Evolutionary conservation across 2,888 invertebrate genomes (phyloP).

Genomic region (Agrotis ipsilon): DNA sequence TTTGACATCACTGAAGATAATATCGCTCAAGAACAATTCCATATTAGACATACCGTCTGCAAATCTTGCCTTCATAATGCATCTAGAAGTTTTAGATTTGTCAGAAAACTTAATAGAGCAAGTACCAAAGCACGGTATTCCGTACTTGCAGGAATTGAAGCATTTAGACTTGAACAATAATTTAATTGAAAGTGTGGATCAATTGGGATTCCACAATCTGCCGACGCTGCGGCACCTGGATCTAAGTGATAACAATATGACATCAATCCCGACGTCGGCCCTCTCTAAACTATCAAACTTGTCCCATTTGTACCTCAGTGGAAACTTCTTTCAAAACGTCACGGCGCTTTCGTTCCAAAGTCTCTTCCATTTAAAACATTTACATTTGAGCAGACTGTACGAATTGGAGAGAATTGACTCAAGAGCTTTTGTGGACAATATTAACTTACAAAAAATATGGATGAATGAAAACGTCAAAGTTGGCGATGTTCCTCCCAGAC

Average conservation of each 20-base stretch:
- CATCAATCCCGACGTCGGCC: constrained; percentile 94
- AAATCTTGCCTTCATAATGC: constrained; percentile 92
- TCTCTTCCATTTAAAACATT: constrained; percentile 94
- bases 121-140: constrained; percentile 94
- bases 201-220: constrained; percentile 94
- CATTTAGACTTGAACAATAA: constrained; percentile 94
- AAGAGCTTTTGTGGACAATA: constrained; percentile 96
- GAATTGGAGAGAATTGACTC: constrained; percentile 93
- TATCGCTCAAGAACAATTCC: constrained; percentile 95
- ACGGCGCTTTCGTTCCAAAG: constrained; percentile 96
- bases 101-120: constrained; percentile 95
- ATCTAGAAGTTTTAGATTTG: constrained; percentile 94
- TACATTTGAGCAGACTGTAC: constrained; percentile 94
- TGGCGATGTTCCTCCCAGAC: constrained; percentile 94
- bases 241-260: constrained; percentile 96
- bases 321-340: constrained; percentile 94
- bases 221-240: constrained; percentile 94
- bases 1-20: constrained; percentile 92
- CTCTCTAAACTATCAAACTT: constrained; percentile 95
- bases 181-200: constrained; percentile 93
- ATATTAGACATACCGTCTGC: constrained; percentile 94
- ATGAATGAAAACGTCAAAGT: constrained; percentile 95
- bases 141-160: constrained; percentile 93
- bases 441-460: constrained; percentile 94
- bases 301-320: constrained; percentile 94